phyloP scores from a whole-genome alignment of 2,888 invertebrate species.

The Acronicta alni region DNA sequence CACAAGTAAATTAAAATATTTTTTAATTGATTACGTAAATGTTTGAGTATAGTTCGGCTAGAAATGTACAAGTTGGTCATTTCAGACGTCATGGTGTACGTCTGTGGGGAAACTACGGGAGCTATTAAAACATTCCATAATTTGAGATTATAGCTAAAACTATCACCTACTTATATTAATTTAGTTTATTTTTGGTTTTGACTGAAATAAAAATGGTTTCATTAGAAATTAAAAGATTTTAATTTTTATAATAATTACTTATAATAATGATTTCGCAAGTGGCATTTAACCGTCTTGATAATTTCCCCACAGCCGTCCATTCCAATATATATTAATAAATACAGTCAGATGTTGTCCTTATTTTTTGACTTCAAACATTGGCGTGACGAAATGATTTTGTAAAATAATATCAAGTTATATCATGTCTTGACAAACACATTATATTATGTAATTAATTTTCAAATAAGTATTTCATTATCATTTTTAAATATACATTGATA shows the following conservation, averaged over 20 bases:
- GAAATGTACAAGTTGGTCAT: slow-evolving; percentile 24
- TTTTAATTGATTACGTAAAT: slow-evolving; percentile 13
- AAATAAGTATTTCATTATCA: slow-evolving; percentile 15
- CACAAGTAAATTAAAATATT: slow-evolving; percentile 12
- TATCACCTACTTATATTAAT: slow-evolving; percentile 1
- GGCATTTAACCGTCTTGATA: slow-evolving; percentile 38
- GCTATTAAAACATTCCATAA: slow-evolving; percentile 47
- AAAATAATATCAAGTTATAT: slow-evolving; percentile 35
- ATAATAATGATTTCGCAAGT: not conserved
- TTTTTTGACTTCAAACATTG: slow-evolving; percentile 25
- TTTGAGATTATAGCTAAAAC: slow-evolving; percentile 38
- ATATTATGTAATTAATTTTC: slow-evolving; percentile 12
- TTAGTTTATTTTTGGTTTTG: not conserved
- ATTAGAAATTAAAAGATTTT: not conserved
- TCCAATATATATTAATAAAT: slow-evolving; percentile 11
- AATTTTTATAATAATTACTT: too few species aligned
- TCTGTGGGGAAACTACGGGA: slow-evolving; percentile 22
- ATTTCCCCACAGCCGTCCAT: slow-evolving; percentile 27
- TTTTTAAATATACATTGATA: slow-evolving; percentile 29
- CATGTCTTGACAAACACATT: slow-evolving; percentile 30
- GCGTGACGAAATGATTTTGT: slow-evolving; percentile 15
- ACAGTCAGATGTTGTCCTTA: slow-evolving; percentile 12
- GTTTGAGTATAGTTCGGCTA: slow-evolving; percentile 40
- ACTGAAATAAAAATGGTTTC: not conserved
- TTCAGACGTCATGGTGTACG: slow-evolving; percentile 2